These are phyloP conservation scores for Murina feae DNA, from an alignment of 2,113 vertebrate genomes.

Conservation along the genomic window DNA sequence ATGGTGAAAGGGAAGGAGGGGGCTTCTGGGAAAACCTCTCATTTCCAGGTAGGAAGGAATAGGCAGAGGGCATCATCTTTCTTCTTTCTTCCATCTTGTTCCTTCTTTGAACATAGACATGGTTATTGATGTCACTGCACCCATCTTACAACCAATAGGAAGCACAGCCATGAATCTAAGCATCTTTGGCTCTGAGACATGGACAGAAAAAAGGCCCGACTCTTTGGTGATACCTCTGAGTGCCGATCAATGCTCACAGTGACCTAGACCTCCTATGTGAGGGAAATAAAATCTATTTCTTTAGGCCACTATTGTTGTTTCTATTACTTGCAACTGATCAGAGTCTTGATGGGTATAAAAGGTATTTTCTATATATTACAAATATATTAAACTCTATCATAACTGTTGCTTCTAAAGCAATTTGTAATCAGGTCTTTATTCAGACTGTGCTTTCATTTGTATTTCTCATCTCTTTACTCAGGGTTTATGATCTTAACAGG, in stretches of 20 bases:
- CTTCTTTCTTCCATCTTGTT: not conserved
- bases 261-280: not conserved
- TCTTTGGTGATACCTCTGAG: not conserved
- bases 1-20: not conserved
- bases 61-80: not conserved
- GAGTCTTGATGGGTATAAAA: not conserved
- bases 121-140: not conserved
- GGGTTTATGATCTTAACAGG: not conserved
- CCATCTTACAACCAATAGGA: not conserved
- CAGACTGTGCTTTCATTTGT: not conserved
- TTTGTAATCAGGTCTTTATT: not conserved
- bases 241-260: not conserved
- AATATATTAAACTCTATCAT: not conserved
- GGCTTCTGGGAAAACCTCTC: not conserved
- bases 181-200: not conserved
- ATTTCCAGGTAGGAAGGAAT: not conserved
- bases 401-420: not conserved
- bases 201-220: not conserved
- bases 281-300: not conserved
- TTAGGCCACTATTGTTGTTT: not conserved
- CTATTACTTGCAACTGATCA: not conserved
- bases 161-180: not conserved
- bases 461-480: slow-evolving; percentile 17
- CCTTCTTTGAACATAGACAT: not conserved
- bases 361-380: not conserved